phyloP scores from a whole-genome alignment of 1,140 invertebrate species.

The Aleiodes sp. region DNA sequence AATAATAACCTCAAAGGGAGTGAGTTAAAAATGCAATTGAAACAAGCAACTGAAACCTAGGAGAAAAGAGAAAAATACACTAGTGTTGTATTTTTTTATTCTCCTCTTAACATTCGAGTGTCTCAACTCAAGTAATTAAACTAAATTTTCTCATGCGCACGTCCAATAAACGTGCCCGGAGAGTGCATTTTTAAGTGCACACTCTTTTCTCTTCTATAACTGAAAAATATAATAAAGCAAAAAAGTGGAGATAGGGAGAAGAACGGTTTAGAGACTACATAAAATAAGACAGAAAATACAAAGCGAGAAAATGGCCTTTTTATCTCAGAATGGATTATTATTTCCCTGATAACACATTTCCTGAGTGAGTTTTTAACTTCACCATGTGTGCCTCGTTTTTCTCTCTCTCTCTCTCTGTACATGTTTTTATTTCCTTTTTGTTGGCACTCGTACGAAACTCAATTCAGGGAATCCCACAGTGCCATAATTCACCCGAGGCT shows the following conservation, averaged over 20 bases:
- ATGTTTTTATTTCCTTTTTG: no score
- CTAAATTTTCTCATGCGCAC: constrained; percentile 7
- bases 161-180: constrained; percentile 8
- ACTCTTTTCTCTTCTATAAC: neutral
- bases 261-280: neutral
- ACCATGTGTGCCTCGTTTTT: no score
- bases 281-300: neutral
- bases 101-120: constrained; percentile 1
- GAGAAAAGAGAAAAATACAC: neutral
- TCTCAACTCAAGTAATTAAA: constrained; percentile 7
- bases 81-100: neutral
- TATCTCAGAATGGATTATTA: neutral
- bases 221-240: neutral
- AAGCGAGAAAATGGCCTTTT: neutral
- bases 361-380: no score
- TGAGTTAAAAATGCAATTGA: neutral
- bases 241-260: neutral
- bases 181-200: neutral
- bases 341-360: neutral
- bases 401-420: no score
- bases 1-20: constrained; percentile 4
- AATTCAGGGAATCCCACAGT: neutral
- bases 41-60: neutral
- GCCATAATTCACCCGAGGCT: neutral
- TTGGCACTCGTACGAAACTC: no score